Evolutionary conservation across 2,888 invertebrate species (phyloP), one percentile per base, ranked within the genome.

Genomic region (Calameuta idolon): DNA sequence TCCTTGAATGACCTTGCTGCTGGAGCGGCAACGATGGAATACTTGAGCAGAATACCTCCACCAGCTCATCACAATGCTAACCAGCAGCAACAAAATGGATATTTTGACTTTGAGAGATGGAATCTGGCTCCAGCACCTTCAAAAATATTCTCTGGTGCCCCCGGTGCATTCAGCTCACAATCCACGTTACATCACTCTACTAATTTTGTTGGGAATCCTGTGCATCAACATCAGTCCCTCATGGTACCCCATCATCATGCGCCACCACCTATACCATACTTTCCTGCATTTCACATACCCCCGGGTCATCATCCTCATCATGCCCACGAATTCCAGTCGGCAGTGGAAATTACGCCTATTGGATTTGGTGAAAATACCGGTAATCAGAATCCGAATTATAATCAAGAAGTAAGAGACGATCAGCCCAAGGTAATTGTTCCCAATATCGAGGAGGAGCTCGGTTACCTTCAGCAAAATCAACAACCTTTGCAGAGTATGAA

Each of bases 361-460:
- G 77, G 77, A 34, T 85, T 78, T 69, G 81, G 76, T 75, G 85
- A 83, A 34, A 84, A 82, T 80, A 34, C 69, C 73, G 74, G 71
- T 5, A 85, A 83, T 76, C 85, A 85, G 75, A 83, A 81, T 79
- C 71, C 81, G 23, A 85, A 79, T 76, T 89, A 85, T 69, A 79
- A 76, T 83, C 87, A 86, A 75, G 88, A 89, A 84, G 80, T 92
- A 85, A 90, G 94, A 92, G 94, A 94, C 84, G 95, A 95, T 91
- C 95, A 95, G 92, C 95, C 96, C 85, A 96, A 96, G 93, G 96
- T 97, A 87, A 96, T 97, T 88, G 96, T 97, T 89, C 97, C 97
- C 87, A 96, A 97, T 93, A 96, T 97, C 91, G 97, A 97, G 92
- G 96, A 97, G 93, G 97, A 97, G 92, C 93, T 97, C 89, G 95